phyloP scores from a whole-genome alignment of 2,888 invertebrate species.

The Timema podura region DNA sequence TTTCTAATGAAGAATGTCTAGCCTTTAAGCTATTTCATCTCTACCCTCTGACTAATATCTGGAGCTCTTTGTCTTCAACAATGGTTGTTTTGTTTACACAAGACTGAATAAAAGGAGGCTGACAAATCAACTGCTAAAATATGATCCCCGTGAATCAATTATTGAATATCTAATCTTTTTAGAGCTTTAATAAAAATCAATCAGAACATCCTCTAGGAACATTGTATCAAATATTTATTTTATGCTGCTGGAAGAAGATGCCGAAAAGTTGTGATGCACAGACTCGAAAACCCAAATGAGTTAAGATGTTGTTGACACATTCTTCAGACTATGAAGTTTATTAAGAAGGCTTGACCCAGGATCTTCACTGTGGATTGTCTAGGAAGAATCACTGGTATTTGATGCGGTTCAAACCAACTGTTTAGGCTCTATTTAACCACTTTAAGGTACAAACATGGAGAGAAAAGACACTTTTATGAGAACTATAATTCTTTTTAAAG shows the following conservation, averaged over 20 bases:
- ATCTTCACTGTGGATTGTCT: slow-evolving; percentile 2
- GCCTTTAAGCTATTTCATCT: background rate
- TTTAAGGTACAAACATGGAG: too few relatives aligned
- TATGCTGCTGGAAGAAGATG: too few relatives aligned
- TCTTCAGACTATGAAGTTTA: background rate
- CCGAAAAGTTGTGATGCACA: too few relatives aligned
- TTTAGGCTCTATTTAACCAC: background rate
- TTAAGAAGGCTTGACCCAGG: background rate
- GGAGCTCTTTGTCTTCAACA: slow-evolving; percentile 17
- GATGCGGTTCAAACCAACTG: background rate
- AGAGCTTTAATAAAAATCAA: background rate
- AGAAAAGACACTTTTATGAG: too few relatives aligned
- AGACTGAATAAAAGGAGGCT: slow-evolving; percentile 1
- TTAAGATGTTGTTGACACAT: background rate
- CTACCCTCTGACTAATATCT: slow-evolving; percentile 1
- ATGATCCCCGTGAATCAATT: slow-evolving; percentile 13
- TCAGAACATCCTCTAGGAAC: background rate
- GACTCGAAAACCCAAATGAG: background rate
- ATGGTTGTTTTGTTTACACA: slow-evolving; percentile 13
- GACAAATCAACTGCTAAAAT: slow-evolving; percentile 2
- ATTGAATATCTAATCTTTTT: background rate
- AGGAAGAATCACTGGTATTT: background rate
- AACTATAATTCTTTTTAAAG: too few relatives aligned
- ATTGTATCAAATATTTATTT: too few relatives aligned
- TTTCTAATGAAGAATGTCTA: slow-evolving; percentile 2